Evolutionary conservation across 2,113 vertebrate genomes (phyloP), one percentile per base, ranked within the genome.

Genomic region (Actinemys pallida): DNA sequence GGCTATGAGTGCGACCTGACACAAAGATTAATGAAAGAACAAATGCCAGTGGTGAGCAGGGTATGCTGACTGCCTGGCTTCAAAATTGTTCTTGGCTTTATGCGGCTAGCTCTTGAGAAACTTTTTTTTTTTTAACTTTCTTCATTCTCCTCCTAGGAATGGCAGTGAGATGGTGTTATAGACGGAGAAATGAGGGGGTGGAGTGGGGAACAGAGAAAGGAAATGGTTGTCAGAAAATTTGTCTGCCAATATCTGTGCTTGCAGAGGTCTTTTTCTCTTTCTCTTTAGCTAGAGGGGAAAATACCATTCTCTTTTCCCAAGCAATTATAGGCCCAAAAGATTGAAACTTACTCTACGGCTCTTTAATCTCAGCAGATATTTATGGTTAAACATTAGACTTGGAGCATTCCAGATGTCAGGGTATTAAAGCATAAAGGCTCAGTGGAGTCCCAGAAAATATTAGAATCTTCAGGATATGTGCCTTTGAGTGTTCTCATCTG

Each of bases 281-380:
- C 78, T 94, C 53, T 86, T 93, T 97, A 95, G 96, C 97, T 96
- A 94, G 93, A 97, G 93, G 95, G 88, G 90, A 92, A 93, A 97
- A 97, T 96, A 90, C 89, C 92, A 97, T 96, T 97, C 96, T 98
- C 93, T 96, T 96, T 97, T 97, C 96, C 96, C 94, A 97, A 97
- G 96, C 35, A 87, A 98, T 98, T 98, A 98, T 96, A 94, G 96
- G 92, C 83, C 94, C 84, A 91, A 93, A 96, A 97, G 96, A 97
- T 95, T 97, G 95, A 97, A 96, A 83, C 91, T 97, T 96, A 93
- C 93, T 97, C 92, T 96, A 93, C 93, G 78, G 91, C 90, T 96
- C 94, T 98, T 98, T 97, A 98, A 95, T 97, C 96, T 97, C 94
- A 95, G 93, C 90, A 96, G 95, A 95, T 97, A 97, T 97, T 98